phyloP scores from a whole-genome alignment of 2,113 vertebrate genomes.

The Manacus vitellinus region DNA sequence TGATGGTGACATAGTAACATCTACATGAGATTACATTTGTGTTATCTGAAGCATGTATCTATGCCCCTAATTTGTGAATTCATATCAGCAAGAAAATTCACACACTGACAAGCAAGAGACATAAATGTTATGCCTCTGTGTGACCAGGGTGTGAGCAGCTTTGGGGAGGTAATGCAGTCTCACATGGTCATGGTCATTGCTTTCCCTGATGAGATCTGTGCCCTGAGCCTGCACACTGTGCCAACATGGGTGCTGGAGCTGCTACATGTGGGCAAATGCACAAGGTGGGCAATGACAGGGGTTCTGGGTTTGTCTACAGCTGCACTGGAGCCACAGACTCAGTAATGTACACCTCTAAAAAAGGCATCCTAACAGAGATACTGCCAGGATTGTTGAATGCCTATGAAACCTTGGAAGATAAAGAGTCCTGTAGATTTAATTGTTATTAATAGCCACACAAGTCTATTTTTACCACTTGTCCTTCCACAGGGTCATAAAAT shows the following conservation, averaged over 20 bases:
- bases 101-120: background rate
- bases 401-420: background rate
- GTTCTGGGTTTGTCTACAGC: background rate
- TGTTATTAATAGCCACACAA: background rate
- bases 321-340: background rate
- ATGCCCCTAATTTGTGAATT: background rate
- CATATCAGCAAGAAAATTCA: background rate
- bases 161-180: background rate
- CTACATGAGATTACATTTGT: background rate
- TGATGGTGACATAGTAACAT: rapidly evolving
- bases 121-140: rapidly evolving
- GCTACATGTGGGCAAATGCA: rapidly evolving
- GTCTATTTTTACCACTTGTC: slow-evolving; percentile 69
- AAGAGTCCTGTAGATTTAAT: background rate
- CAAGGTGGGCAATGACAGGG: background rate
- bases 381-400: background rate
- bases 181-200: rapidly evolving
- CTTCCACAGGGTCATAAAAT: slow-evolving; percentile 69
- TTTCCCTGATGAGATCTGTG: background rate
- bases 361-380: background rate
- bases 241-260: background rate
- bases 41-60: background rate
- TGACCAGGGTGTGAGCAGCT: background rate
- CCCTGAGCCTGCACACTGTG: background rate
- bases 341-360: background rate